phyloP scores from a whole-genome alignment of 2,797 vertebrate genomes.

The Chloroceryle amazona region DNA sequence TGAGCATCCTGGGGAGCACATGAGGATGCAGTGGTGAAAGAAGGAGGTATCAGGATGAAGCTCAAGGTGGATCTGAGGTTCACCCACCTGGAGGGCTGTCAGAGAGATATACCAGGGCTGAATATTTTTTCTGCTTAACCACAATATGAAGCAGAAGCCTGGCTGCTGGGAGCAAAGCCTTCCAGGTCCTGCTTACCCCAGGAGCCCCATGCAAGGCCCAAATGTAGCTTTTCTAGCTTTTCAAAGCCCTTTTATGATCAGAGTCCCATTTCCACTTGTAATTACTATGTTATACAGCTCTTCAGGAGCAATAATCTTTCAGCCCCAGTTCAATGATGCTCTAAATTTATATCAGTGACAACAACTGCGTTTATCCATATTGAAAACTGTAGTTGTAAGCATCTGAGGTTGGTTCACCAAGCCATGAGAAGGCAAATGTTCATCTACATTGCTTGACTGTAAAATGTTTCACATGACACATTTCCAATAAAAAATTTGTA shows the following conservation, averaged over 20 bases:
- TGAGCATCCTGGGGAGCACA: background rate
- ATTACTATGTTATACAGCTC: conserved; percentile 4
- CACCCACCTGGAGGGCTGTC: background rate
- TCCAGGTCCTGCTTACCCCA: conserved; percentile 45
- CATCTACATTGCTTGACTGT: background rate
- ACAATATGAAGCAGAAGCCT: conserved; percentile 67
- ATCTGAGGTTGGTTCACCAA: conserved; percentile 51
- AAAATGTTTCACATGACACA: conserved; percentile 3
- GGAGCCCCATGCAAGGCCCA: background rate
- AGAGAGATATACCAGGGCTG: background rate
- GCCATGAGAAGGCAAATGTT: conserved; percentile 15
- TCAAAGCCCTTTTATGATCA: conserved; percentile 40
- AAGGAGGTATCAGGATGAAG: conserved; percentile 18
- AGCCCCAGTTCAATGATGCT: background rate
- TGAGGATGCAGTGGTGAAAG: background rate
- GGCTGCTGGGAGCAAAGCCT: conserved; percentile 40
- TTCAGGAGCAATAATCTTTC: conserved; percentile 29
- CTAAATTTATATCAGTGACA: conserved; percentile 3
- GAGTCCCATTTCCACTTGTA: conserved; percentile 10
- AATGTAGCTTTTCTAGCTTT: conserved; percentile 44
- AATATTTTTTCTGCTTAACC: conserved; percentile 20
- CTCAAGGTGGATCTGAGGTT: background rate
- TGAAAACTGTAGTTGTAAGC: conserved; percentile 46
- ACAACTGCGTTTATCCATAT: background rate
- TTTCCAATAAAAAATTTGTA: conserved; percentile 67